Conservation (phyloP, 2,888 invertebrate species). For the Epinotia bilunana region DNA sequence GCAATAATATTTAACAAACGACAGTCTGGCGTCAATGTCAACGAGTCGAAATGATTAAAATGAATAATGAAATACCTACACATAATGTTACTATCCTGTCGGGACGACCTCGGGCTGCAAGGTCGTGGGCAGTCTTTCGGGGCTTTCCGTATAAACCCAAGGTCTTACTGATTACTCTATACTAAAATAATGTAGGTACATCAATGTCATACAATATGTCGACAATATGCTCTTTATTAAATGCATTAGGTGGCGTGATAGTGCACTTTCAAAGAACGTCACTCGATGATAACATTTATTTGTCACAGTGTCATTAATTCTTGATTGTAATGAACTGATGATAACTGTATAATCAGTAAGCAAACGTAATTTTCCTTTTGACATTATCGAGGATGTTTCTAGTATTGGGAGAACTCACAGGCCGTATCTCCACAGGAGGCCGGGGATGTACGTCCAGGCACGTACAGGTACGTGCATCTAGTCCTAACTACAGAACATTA, state of each 20-base stretch:
- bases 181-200: slow-evolving; percentile 23
- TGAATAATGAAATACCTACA: slow-evolving; percentile 44
- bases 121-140: slow-evolving; percentile 68
- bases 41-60: slow-evolving; percentile 47
- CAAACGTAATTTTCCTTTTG: not conserved
- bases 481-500: no score
- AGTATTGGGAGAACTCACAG: no score
- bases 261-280: slow-evolving; percentile 38
- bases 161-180: slow-evolving; percentile 56
- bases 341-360: not conserved
- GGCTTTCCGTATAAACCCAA: slow-evolving; percentile 74
- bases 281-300: slow-evolving; percentile 22
- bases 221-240: slow-evolving; percentile 28
- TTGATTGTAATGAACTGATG: not conserved
- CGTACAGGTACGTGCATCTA: no score
- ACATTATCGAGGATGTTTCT: not conserved
- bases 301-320: slow-evolving; percentile 9
- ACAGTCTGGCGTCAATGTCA: slow-evolving; percentile 48
- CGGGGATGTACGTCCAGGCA: not conserved
- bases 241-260: slow-evolving; percentile 36
- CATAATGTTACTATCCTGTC: slow-evolving; percentile 48
- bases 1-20: slow-evolving; percentile 53
- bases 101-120: slow-evolving; percentile 67
- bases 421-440: not conserved
- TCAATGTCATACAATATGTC: slow-evolving; percentile 27